phyloP scores from a whole-genome alignment of 2,797 vertebrate species.

The Molossus alvarezi region DNA sequence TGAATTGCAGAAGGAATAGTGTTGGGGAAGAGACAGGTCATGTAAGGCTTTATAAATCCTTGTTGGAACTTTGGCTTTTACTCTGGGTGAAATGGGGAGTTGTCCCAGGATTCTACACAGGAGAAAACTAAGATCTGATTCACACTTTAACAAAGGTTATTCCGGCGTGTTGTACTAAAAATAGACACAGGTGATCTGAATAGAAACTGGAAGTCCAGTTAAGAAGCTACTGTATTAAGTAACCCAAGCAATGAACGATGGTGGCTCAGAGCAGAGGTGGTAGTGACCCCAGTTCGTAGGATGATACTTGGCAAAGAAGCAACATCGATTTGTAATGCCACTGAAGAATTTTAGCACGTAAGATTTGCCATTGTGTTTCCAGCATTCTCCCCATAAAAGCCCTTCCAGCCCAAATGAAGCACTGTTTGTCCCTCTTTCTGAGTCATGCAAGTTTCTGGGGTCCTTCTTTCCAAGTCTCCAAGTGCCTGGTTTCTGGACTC shows the following conservation, averaged over 20 bases:
- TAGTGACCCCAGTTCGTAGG: neutral
- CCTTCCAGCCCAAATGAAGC: neutral
- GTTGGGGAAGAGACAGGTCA: neutral
- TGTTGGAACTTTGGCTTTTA: neutral
- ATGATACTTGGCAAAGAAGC: neutral
- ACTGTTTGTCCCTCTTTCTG: constrained; percentile 13
- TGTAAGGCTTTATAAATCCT: constrained; percentile 4
- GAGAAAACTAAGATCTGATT: constrained; percentile 41
- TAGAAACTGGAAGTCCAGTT: constrained; percentile 20
- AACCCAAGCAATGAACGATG: neutral
- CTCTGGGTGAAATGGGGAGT: neutral
- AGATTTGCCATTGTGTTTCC: neutral
- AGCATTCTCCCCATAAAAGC: neutral
- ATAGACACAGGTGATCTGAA: neutral
- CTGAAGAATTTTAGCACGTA: neutral
- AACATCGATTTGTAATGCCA: neutral
- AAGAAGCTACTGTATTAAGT: constrained; percentile 42
- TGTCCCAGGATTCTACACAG: neutral
- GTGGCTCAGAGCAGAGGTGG: neutral
- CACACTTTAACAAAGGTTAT: constrained; percentile 57
- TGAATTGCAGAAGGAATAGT: neutral
- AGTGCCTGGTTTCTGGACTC: neutral
- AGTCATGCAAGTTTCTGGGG: neutral
- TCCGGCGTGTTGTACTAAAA: constrained; percentile 58
- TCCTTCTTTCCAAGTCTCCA: neutral